A percentile compares a stretch with the other conserved stretches of the same genome.
These are phyloP conservation scores for Alexandromys fortis DNA, from an alignment of 2,113 vertebrate species.

Conservation along the genomic window DNA sequence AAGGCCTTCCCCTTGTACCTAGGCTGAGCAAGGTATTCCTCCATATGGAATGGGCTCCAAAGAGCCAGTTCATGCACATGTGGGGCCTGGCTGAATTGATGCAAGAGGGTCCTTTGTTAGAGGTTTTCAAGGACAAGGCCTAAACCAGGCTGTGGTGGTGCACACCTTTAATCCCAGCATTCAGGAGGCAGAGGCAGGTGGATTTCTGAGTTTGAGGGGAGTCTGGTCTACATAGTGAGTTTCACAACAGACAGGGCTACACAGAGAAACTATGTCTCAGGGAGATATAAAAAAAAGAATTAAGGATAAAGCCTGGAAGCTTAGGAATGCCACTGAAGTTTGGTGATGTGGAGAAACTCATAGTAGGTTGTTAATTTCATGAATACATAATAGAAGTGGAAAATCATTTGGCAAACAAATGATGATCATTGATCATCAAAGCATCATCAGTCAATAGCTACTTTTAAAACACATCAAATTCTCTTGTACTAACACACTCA, in stretches of 20 bases:
- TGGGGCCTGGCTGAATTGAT: neutral
- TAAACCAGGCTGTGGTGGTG: no score
- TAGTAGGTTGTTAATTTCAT: neutral
- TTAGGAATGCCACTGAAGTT: neutral
- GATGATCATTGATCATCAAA: neutral
- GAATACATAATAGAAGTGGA: neutral
- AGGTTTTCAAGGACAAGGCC: neutral
- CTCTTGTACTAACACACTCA: neutral
- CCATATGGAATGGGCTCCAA: no score
- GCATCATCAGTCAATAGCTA: neutral
- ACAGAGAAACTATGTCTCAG: no score
- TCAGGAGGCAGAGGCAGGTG: no score
- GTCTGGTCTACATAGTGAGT: no score
- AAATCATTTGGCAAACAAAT: neutral
- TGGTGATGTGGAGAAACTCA: neutral
- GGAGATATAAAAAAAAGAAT: no score
- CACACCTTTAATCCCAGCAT: no score
- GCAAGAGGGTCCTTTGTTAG: neutral
- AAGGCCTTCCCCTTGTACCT: no score
- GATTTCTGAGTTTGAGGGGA: no score
- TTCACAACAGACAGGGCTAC: no score
- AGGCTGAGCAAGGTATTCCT: no score
- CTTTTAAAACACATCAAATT: neutral
- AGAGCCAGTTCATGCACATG: no score
- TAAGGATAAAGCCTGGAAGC: neutral